Percentiles rank a stretch among this genome's conserved stretches.
These are phyloP conservation scores for Doryteuthis pealeii DNA, from an alignment of 1,140 invertebrate species.

Conservation along the genomic window DNA sequence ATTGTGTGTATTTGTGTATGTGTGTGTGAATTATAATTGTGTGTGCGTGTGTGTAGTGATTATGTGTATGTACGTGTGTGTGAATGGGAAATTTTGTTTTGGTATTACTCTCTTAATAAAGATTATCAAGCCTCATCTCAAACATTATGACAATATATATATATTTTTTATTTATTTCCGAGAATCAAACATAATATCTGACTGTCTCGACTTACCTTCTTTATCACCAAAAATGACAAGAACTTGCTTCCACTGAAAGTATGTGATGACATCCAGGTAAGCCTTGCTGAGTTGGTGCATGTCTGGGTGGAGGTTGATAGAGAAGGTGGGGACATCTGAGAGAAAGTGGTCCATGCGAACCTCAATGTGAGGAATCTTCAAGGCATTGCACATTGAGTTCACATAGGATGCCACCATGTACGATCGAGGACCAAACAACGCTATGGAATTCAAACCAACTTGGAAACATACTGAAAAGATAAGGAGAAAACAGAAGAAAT, in stretches of 20 bases:
- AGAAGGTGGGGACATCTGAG: constrained; percentile 28
- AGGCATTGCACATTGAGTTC: constrained; percentile 83
- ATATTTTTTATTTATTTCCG: too few relatives aligned
- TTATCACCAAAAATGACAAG: constrained; percentile 43
- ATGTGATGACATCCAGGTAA: constrained; percentile 42
- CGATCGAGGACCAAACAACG: constrained; percentile 86
- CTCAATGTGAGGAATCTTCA: constrained; percentile 86
- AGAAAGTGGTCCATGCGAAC: constrained; percentile 66
- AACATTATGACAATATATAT: too few relatives aligned
- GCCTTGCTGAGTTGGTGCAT: constrained; percentile 36
- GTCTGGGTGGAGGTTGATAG: constrained; percentile 48
- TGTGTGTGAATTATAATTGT: too few relatives aligned
- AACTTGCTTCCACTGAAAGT: constrained; percentile 44
- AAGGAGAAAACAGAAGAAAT: constrained; percentile 14
- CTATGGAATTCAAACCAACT: constrained; percentile 81
- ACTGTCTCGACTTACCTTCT: constrained; percentile 29
- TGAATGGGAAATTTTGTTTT: too few relatives aligned
- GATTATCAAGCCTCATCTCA: too few relatives aligned
- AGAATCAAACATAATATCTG: too few relatives aligned
- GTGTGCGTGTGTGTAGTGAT: too few relatives aligned
- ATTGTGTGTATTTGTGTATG: too few relatives aligned
- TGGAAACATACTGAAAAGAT: constrained; percentile 77
- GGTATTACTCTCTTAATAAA: too few relatives aligned
- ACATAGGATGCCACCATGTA: constrained; percentile 79
- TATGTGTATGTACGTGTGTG: neutral